Evolutionary conservation across 2,888 invertebrate genomes (phyloP), one percentile per base, ranked within the genome.

Genomic region (Sisyra terminalis): DNA sequence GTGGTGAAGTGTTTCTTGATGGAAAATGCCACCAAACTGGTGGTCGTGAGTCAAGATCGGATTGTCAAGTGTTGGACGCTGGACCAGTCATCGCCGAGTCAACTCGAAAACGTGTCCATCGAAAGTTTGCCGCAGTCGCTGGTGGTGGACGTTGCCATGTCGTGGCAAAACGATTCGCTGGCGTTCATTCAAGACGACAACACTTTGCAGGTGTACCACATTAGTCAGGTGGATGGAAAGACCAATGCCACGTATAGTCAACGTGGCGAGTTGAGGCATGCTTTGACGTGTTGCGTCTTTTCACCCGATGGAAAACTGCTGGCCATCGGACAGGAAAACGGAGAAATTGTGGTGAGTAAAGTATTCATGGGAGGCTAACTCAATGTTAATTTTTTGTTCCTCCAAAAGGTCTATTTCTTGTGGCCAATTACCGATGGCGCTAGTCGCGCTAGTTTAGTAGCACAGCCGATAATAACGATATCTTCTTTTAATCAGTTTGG

Each of bases 281-380:
- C 50, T 29, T 47, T 54, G 39, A 51, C 44, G 10, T 53, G 51
- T 31, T 53, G 54, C 36, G 49, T 52, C 31, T 57, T 57, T 48
- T 72, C 75, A 0, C 54, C 63, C 1, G 70, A 76, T 51, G 72
- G 70, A 4, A 60, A 65, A 40, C 64, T 75, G 45, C 59, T 80
- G 10, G 78, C 78, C 1, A 53, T 78, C 51, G 80, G 80, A 1
- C 66, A 73, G 14, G 68, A 70, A 39, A 67, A 66, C 15, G 80
- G 80, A 1, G 60, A 68, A 46, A 70, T 80, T 51, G 64, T 67
- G 57, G 79, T 80, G 60, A 69, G 66, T 53, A 14, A 17, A 40
- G 29, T 14, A 4, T 8, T n/a, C 24, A 24, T 24, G 3, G n/a
- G n/a, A n/a, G n/a, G n/a, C n/a, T n/a, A n/a, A n/a, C n/a, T n/a